These are phyloP conservation scores for Teinopalpus imperialis DNA, from an alignment of 2,888 invertebrate species.

Conservation along the genomic window DNA sequence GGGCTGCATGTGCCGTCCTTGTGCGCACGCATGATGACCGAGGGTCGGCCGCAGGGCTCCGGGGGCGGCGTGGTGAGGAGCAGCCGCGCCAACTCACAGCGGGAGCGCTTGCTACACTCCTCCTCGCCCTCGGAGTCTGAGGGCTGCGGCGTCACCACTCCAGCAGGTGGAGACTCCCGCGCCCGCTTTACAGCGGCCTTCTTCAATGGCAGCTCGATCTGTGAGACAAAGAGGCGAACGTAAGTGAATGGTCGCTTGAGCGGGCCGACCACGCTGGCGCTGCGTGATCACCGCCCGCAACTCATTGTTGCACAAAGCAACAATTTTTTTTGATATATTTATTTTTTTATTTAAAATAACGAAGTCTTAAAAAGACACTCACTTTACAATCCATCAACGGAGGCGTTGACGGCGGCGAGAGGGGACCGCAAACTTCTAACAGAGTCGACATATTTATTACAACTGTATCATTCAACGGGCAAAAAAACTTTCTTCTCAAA, in stretches of 20 bases:
- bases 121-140: slow-evolving; percentile 92
- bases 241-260: slow-evolving; percentile 70
- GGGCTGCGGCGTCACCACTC: slow-evolving; percentile 89
- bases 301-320: slow-evolving; percentile 66
- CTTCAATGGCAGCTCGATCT: slow-evolving; percentile 70
- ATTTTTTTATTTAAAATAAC: slow-evolving; percentile 23
- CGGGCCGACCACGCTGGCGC: slow-evolving; percentile 60
- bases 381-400: slow-evolving; percentile 83
- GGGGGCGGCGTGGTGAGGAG: slow-evolving; percentile 82
- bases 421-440: slow-evolving; percentile 77
- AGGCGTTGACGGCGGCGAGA: slow-evolving; percentile 88
- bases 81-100: slow-evolving; percentile 78
- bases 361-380: slow-evolving; percentile 50
- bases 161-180: slow-evolving; percentile 55
- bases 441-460: slow-evolving; percentile 66
- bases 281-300: slow-evolving; percentile 61
- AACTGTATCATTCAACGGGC: slow-evolving; percentile 58
- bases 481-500: slow-evolving; percentile 71
- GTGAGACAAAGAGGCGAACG: slow-evolving; percentile 67
- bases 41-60: slow-evolving; percentile 77
- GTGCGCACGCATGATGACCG: slow-evolving; percentile 93
- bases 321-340: slow-evolving; percentile 25
- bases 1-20: slow-evolving; percentile 89
- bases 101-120: slow-evolving; percentile 66
- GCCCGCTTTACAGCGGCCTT: slow-evolving; percentile 64